These are phyloP conservation scores for Cacatua alba DNA, from an alignment of 2,113 vertebrate genomes.

Conservation along the genomic window DNA sequence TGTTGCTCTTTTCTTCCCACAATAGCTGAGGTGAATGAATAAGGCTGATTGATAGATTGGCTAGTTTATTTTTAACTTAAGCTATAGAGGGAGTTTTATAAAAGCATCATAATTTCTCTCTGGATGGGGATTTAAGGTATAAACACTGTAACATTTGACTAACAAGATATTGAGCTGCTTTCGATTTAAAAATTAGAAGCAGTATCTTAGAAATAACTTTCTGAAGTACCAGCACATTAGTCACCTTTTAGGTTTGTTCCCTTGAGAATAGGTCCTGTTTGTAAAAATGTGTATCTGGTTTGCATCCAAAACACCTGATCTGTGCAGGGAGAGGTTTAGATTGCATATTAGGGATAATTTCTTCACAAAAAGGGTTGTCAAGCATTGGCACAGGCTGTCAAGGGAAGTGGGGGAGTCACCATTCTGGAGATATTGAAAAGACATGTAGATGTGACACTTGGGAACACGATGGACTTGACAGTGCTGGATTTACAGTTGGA, in stretches of 20 bases:
- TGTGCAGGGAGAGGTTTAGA: background rate
- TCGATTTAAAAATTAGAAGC: background rate
- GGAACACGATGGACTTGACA: background rate
- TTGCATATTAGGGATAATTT: background rate
- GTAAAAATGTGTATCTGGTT: background rate
- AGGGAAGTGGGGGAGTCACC: background rate
- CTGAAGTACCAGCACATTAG: background rate
- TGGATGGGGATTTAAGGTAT: conserved; percentile 9
- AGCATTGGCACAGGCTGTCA: background rate
- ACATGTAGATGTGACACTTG: background rate
- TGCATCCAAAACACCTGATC: background rate
- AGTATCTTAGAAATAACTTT: background rate
- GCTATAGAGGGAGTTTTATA: conserved; percentile 29
- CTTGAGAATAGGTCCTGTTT: background rate
- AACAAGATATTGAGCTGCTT: background rate
- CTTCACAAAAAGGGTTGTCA: background rate
- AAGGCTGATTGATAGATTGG: conserved; percentile 57
- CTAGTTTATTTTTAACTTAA: conserved; percentile 55
- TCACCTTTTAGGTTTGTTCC: background rate
- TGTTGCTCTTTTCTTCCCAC: conserved; percentile 49
- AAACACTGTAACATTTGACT: background rate
- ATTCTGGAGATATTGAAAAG: background rate
- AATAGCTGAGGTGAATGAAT: conserved; percentile 57
- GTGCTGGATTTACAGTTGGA: background rate
- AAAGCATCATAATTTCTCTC: conserved; percentile 35